phyloP scores from a whole-genome alignment of 2,888 invertebrate species.

The Chorisops tibialis region DNA sequence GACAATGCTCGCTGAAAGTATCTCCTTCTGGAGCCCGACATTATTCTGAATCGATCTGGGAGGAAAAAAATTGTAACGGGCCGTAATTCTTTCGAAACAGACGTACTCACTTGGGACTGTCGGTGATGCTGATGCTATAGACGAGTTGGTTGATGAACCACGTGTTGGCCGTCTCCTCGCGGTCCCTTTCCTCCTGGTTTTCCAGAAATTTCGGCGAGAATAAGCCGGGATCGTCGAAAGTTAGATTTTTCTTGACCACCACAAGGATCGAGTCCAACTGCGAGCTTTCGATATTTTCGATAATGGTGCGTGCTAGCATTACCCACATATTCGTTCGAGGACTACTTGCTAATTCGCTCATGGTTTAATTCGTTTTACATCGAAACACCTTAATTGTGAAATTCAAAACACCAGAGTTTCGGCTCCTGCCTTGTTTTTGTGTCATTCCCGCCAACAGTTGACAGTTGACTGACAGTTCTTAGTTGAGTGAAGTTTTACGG shows the following conservation, averaged over 20 bases:
- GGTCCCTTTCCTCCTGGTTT: slow-evolving; percentile 5
- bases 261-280: slow-evolving; percentile 24
- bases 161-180: slow-evolving; percentile 27
- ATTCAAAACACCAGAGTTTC: too few relatives aligned
- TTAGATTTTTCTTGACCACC: slow-evolving; percentile 32
- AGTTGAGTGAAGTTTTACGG: too few relatives aligned
- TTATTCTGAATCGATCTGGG: slow-evolving; percentile 41
- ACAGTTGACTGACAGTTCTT: too few relatives aligned
- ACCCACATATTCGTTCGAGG: slow-evolving; percentile 28
- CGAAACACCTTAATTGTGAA: too few relatives aligned
- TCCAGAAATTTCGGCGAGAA: slow-evolving; percentile 26
- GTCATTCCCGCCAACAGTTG: too few relatives aligned
- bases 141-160: slow-evolving; percentile 33
- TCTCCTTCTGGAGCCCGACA: slow-evolving; percentile 43
- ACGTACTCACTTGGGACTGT: slow-evolving; percentile 12
- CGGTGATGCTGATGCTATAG: slow-evolving; percentile 14
- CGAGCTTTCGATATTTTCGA: slow-evolving; percentile 23
- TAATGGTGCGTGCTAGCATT: slow-evolving; percentile 25
- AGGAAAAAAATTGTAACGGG: background rate
- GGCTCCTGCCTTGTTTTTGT: too few relatives aligned
- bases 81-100: background rate
- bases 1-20: slow-evolving; percentile 43
- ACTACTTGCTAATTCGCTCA: slow-evolving; percentile 12
- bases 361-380: background rate
- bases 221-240: slow-evolving; percentile 35